Evolutionary conservation across 2,888 invertebrate species (phyloP).

Genomic region (Allolobophora icterica): DNA sequence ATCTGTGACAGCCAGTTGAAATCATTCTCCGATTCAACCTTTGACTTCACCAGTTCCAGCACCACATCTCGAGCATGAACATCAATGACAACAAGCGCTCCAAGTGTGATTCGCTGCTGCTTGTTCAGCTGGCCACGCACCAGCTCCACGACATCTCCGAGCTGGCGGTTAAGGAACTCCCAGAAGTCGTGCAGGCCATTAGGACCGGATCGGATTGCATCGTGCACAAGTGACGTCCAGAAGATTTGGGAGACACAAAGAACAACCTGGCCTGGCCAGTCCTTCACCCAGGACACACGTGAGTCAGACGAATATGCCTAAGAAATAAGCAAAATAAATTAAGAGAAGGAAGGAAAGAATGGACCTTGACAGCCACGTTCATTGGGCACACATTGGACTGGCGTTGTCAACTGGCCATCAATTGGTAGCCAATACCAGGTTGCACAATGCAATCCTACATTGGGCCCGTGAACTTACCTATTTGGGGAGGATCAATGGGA

Average conservation of each 20-base stretch:
- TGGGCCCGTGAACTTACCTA: too few species aligned
- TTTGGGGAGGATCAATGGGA: too few species aligned
- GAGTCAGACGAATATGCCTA: constrained; percentile 61
- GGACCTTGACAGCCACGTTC: not conserved
- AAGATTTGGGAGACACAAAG: constrained; percentile 80
- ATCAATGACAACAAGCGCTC: constrained; percentile 88
- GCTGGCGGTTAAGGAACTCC: constrained; percentile 71
- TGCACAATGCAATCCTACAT: too few species aligned
- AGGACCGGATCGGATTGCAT: constrained; percentile 73
- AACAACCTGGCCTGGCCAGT: constrained; percentile 91
- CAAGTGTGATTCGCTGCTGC: constrained; percentile 86
- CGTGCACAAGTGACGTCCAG: constrained; percentile 82
- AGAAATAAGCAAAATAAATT: not conserved
- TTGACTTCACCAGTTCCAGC: constrained; percentile 68
- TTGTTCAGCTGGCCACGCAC: constrained; percentile 78
- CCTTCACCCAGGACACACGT: constrained; percentile 80
- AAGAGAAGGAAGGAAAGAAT: not conserved
- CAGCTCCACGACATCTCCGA: constrained; percentile 78
- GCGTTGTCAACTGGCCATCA: too few species aligned
- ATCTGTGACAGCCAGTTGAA: constrained; percentile 90
- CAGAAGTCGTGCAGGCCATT: constrained; percentile 71
- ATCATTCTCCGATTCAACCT: constrained; percentile 77
- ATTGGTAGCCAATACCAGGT: too few species aligned
- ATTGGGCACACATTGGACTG: not conserved
- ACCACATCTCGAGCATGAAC: constrained; percentile 91